A percentile compares a stretch with the other conserved stretches of the same genome.
These are phyloP conservation scores for Drosophila barbarae DNA, from an alignment of 2,888 invertebrate genomes.

Conservation along the genomic window DNA sequence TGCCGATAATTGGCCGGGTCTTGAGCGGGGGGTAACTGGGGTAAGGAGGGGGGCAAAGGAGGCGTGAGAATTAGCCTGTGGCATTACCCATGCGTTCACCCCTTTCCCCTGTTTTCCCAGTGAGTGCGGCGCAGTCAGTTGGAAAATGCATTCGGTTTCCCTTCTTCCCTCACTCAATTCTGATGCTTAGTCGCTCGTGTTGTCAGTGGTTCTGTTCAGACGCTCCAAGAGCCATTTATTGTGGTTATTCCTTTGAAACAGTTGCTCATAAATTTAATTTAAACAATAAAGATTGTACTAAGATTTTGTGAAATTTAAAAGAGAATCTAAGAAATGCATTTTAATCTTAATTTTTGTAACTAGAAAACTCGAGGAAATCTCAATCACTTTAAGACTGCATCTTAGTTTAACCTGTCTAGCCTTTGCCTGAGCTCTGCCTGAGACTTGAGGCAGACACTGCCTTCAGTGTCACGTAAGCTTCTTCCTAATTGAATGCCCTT, in stretches of 20 bases:
- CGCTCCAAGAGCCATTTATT: not conserved
- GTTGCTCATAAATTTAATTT: not conserved
- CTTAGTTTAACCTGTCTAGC: not conserved
- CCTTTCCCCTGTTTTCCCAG: conserved; percentile 9
- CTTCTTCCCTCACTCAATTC: not conserved
- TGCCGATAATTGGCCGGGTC: conserved; percentile 28
- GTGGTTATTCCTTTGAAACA: not conserved
- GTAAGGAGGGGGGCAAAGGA: not conserved
- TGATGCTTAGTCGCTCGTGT: conserved; percentile 31
- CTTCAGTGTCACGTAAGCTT: conserved; percentile 1
- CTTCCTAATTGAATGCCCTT: conserved; percentile 4
- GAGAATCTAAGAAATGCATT: no score
- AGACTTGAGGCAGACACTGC: no score
- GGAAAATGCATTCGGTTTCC: conserved; percentile 37
- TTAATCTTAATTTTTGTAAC: not conserved
- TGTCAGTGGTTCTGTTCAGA: conserved; percentile 13
- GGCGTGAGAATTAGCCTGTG: conserved; percentile 15
- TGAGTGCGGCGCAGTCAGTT: conserved; percentile 18
- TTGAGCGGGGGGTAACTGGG: not conserved
- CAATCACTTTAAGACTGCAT: not conserved
- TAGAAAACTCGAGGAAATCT: no score
- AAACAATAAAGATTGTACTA: not conserved
- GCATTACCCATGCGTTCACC: conserved; percentile 6
- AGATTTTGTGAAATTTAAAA: not conserved
- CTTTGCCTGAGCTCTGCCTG: not conserved